Base-by-base conservation (phyloP, 2,888 invertebrate genomes). In the Drosophila yooni region DNA sequence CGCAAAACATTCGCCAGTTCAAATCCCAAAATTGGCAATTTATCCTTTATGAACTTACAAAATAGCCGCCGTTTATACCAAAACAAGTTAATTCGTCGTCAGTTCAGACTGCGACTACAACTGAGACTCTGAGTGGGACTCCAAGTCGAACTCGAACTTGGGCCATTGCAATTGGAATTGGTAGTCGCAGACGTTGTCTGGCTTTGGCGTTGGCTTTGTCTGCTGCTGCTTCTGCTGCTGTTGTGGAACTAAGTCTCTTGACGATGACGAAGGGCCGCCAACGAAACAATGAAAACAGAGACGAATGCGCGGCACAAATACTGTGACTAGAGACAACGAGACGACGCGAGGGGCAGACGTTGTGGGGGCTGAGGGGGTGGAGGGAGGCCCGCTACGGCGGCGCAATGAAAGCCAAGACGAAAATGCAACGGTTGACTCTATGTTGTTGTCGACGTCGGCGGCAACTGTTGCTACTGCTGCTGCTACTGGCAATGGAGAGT, bases 1-100 rank as follows among this genome's bases (percentile, higher is more conserved):
- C 89, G 90, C 86, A 90, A 89, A 88, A 86, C 87, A 81, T 89
- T 90, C 90, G 74, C 82, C 83, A 90, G 83, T 84, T 91, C 83
- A 90, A 91, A 84, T 91, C 84, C 91, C 90, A 91, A 91, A 91
- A 89, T 91, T 91, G 90, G 90, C 83, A 91, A 91, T 91, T 91
- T 89, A 91, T 91, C 91, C 90, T 91, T 91, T 90, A 91, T 90
- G 91, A 90, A 91, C 91, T 91, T 88, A 89, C 88, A 91, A 91
- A 91, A 91, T 91, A 91, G 91, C 91, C 91, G 90, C 91, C 88
- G 81, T 91, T 91, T 91, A 91, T 90, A 89, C 90, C 90, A 91
- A 91, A 91, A 91, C 90, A 91, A 91, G 90, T 91, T 91, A 91
- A 91, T 90, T 91, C 91, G 90, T 86, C 79, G 77, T 70, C 74